Evolutionary conservation across 1,140 invertebrate genomes (phyloP), one percentile per base, ranked within the genome.

Genomic region (Piezodorus guildinii): DNA sequence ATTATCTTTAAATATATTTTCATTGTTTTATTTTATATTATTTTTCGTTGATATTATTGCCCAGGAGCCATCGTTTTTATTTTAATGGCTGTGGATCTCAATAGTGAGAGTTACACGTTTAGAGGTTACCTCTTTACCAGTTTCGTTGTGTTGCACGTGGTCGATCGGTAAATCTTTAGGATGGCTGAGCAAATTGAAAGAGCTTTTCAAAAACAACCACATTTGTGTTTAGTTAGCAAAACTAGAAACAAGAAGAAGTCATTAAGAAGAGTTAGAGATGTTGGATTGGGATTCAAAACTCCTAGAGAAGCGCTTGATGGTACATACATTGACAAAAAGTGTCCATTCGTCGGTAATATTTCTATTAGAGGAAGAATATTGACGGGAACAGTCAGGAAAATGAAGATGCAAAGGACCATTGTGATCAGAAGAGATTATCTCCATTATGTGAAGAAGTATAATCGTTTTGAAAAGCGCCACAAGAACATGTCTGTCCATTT

Each of bases 271-370:
- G 83, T 82, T 70, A 87, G 90, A 71, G 94, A 92, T 83, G 87
- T 99, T 72, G 96, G 96, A 71, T 83, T 99, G 68, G 96, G 96
- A 70, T 99, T 99, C 80, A 98, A 98, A 78, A 96, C 96, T 60
- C 96, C 96, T 49, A 81, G 88, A 77, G 96, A 99, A 84, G 96
- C 97, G 27, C 88, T 94, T 70, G 93, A 98, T 76, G 96, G 96
- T 61, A 91, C 87, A 19, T 99, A 99, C 81, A 98, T 99, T 73
- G 97, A 99, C 80, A 99, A 98, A 79, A 99, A 99, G 77, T 99
- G 97, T 72, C 97, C 96, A 19, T 99, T 98, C 80, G 99, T 96
- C 69, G 96, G 96, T 44, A 94, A 98, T 78, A 92, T 99, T 9
- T 91, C 90, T 43, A 99, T 99, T 72, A 85, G 97, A 77, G 96